These are phyloP conservation scores for Phytoseiulus persimilis DNA, from an alignment of 2,888 invertebrate genomes.

Conservation along the genomic window DNA sequence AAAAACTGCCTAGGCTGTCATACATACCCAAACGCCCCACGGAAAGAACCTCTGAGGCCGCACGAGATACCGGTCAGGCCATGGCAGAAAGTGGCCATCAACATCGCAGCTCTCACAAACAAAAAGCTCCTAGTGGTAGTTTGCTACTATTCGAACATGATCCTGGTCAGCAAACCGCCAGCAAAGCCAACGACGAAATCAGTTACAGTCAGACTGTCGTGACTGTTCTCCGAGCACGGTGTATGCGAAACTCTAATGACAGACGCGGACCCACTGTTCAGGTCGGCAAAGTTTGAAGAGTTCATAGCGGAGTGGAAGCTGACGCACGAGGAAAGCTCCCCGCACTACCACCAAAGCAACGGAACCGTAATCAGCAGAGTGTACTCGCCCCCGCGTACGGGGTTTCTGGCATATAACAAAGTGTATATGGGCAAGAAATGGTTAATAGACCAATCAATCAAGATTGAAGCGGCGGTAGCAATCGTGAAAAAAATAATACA, in stretches of 20 bases:
- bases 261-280: constrained; percentile 16
- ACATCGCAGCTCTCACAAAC: not conserved
- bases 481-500: no score
- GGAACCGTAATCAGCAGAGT: not conserved
- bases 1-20: not conserved
- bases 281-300: not conserved
- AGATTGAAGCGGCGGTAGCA: no score
- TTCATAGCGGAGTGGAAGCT: not conserved
- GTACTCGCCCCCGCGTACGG: no score
- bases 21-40: not conserved
- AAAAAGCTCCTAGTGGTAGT: not conserved
- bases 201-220: not conserved
- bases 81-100: not conserved
- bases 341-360: not conserved
- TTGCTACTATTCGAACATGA: not conserved
- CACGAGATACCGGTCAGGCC: not conserved
- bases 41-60: not conserved
- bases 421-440: no score
- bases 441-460: no score
- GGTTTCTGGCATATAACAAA: no score
- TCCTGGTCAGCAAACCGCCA: not conserved
- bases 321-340: not conserved
- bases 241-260: constrained; percentile 7
- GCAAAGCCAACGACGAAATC: not conserved
- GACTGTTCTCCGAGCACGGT: not conserved